Conservation (phyloP, 2,113 vertebrate genomes). For the Halcyon senegalensis region DNA sequence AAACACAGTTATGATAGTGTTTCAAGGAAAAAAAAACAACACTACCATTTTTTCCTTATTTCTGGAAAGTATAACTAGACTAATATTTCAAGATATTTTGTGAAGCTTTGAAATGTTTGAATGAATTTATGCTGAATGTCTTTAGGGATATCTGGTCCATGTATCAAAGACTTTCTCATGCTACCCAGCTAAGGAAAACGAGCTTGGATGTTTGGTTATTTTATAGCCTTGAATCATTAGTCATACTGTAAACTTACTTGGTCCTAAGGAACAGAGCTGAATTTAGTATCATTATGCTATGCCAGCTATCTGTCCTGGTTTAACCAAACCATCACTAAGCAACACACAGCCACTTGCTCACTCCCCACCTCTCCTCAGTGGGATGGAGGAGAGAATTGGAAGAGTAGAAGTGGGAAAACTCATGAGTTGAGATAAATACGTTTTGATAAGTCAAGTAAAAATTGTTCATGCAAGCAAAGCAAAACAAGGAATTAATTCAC, state of each 20-base stretch:
- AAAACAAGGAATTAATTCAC: not conserved
- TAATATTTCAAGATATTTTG: too few species aligned
- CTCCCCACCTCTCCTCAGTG: too few species aligned
- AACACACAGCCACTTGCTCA: rapidly evolving
- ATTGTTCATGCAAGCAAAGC: not conserved
- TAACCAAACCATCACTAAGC: not conserved
- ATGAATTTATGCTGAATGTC: too few species aligned
- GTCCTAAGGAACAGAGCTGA: not conserved
- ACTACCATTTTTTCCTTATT: too few species aligned
- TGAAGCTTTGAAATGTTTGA: too few species aligned
- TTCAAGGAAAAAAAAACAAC: not conserved
- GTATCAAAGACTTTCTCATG: not conserved
- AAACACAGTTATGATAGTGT: not conserved
- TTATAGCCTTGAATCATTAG: not conserved
- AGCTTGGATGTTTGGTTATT: not conserved
- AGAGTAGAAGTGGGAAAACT: not conserved
- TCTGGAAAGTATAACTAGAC: too few species aligned
- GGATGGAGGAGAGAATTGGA: not conserved
- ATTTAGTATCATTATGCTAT: not conserved
- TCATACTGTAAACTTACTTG: not conserved
- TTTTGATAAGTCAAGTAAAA: not conserved
- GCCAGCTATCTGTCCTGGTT: not conserved
- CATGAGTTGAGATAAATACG: not conserved
- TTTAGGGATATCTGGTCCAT: too few species aligned
- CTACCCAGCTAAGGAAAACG: not conserved